Evolutionary conservation across 1,140 invertebrate genomes (phyloP), one percentile per base, ranked within the genome.

Genomic region (Aphelinus certus): DNA sequence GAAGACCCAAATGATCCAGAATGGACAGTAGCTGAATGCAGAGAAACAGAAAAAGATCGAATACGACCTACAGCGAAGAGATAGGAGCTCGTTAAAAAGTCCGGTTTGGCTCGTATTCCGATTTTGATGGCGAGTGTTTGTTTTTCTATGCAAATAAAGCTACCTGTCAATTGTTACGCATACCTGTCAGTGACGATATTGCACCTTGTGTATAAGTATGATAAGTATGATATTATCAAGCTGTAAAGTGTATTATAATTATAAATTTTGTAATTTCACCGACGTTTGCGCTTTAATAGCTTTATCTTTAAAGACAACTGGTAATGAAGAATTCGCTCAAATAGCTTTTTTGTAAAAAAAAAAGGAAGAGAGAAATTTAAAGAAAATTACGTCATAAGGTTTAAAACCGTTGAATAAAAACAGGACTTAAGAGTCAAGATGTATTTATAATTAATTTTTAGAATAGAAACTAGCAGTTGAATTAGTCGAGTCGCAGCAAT

Each of bases 1-100:
- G 94, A 95, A 79, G 94, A 95, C 85, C 93, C 93, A 1, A 93
- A 94, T 83, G 94, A 95, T 87, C 92, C 92, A 2, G 94, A 95
- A 82, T 95, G 94, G 94, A 90, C 89, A 51, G 89, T 89, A 56
- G 89, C 83, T 46, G 85, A 88, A 70, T 85, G 85, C 62, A 81
- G 85, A 64, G 84, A 88, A 69, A 82, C 80, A 77, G 86, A 88
- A 80, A 87, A 88, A 79, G 87, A 87, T 71, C 83, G 86, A 84
- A 87, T 87, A 83, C 84, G 87, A 79, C 82, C 83, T 60, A 87
- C 85, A 61, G 85, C 86, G 81, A 88, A 88, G 72, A 88, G 87
- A 87, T 87, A 88, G 86, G 86, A 82, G 83, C 80, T 80, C 80
- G 78, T 82, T 71, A 79, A 79, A 73, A 80, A 81, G 77, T 83